Base-by-base conservation (phyloP, 2,888 invertebrate genomes). In the Perizoma affinitatum region DNA sequence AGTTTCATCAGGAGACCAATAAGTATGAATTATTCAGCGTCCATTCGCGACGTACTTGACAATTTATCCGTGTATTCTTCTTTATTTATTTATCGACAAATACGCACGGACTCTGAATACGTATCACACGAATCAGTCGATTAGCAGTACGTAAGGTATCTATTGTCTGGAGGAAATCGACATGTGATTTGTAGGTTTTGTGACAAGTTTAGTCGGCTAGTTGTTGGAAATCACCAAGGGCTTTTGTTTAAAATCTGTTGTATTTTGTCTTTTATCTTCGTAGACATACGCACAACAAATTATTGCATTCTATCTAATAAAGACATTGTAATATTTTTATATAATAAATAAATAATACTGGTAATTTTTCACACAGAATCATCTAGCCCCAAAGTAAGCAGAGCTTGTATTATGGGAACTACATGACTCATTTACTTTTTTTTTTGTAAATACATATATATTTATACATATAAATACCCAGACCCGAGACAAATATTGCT, bases 41-140 rank as follows among this genome's bases (percentile, higher is more conserved):
- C 48, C 57, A 66, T 68, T n/a, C 61, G 58, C 58, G 53, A 40
- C 46, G 58, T 58, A 22, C 68, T 67, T 68, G 68, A 60, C 72
- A 65, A 63, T 64, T 66, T 53, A 70, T 68, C 59, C 68, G 54
- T 68, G 66, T 67, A 63, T 68, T 67, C 66, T 60, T 73, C 71
- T 73, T 72, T 76, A 75, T 74, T 74, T 76, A 75, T 74, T 74
- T 69, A 70, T 72, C 72, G 66, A 66, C 68, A 67, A 63, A 69
- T 68, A 61, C 69, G 69, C 67, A 71, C 71, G 44, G 10, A 9
- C 47, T 48, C 49, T 3, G 75, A 71, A 73, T 73, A 74, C 61
- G 49, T 42, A 61, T 59, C 48, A 53, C 53, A 3, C 22, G 48
- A 36, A 56, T 50, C 54, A 53, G 53, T 47, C 60, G 40, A 54